Conservation (phyloP, 2,113 vertebrate species). For the Abramis brama region DNA sequence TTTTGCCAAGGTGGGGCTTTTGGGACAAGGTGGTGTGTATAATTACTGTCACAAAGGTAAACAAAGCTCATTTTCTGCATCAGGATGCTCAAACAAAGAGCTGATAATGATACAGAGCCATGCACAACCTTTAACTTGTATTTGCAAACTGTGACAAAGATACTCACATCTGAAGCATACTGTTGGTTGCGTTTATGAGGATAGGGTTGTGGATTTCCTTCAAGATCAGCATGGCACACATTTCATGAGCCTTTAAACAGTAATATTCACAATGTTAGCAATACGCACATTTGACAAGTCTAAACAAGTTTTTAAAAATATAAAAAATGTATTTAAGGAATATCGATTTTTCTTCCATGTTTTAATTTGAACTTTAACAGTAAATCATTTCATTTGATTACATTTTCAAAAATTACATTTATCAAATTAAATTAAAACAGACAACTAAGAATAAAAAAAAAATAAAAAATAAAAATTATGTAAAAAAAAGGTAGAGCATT, state of each 20-base stretch:
- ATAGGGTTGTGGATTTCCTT: constrained; percentile 92
- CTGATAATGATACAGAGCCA: background rate
- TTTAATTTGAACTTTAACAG: no score
- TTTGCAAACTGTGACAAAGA: background rate
- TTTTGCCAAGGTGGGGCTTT: no score
- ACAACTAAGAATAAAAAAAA: no score
- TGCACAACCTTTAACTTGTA: background rate
- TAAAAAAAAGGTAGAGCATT: no score
- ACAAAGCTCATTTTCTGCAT: background rate
- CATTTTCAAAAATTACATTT: no score
- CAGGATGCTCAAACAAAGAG: background rate
- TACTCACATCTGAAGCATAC: constrained; percentile 93
- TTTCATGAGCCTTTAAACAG: constrained; percentile 88
- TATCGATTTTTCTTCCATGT: no score
- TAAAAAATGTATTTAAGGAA: no score
- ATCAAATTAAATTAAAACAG: no score
- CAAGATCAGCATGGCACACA: constrained; percentile 97
- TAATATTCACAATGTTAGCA: background rate
- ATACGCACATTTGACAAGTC: no score
- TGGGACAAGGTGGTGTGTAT: background rate
- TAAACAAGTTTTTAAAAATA: no score
- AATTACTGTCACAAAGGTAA: background rate
- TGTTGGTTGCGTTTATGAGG: constrained; percentile 98
- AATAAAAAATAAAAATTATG: no score
- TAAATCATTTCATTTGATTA: no score